Base-by-base conservation (phyloP, 2,113 vertebrate genomes). In the Melanerpes formicivorus region DNA sequence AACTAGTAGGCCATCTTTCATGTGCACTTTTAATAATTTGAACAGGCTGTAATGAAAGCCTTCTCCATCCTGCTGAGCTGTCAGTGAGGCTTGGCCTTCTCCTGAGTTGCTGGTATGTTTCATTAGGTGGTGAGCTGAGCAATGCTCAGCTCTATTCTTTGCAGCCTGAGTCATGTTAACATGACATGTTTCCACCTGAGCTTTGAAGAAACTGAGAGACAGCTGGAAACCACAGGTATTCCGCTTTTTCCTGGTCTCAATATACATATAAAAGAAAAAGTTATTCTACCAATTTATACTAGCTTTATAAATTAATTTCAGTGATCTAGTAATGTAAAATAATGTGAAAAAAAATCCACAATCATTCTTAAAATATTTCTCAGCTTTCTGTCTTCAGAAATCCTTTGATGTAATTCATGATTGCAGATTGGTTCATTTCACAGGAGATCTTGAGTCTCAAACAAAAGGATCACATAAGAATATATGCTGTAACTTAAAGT, bases 41-140 rank as follows among this genome's bases (percentile, higher is more conserved):
- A 40, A 10, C 14, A 78, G 54, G 30, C 9, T 74, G 44, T 22
- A 32, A 16, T 14, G 40, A 78, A 16, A 16, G 26, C 30, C 14
- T 5, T 10, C 54, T 75, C 42, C 50, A 27, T 30, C 65, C 44
- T 67, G 46, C 74, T 50, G 69, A 87, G 64, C 55, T 87, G 56
- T 29, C 8, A 3, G 8, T 26, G 52, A 60, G 34, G 52, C 59
- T 84, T 48, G 78, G 46, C 22, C 34, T 69, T 77, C 46, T 65
- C 1, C 7, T 27, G 58, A 18, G 34, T 2, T 32, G 56, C 40
- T 67, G 21, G 1, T 29, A 0, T 2, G 10, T 44, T 46, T 34
- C 29, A 5, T 4, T 23, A 74, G 34, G 48, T 10, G 29, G 5
- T 60, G 81, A 64, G 37, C 44, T 72, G 63, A 75, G 27, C 58